Evolutionary conservation across 2,888 invertebrate species (phyloP).

Genomic region (Lampropteryx suffumata): DNA sequence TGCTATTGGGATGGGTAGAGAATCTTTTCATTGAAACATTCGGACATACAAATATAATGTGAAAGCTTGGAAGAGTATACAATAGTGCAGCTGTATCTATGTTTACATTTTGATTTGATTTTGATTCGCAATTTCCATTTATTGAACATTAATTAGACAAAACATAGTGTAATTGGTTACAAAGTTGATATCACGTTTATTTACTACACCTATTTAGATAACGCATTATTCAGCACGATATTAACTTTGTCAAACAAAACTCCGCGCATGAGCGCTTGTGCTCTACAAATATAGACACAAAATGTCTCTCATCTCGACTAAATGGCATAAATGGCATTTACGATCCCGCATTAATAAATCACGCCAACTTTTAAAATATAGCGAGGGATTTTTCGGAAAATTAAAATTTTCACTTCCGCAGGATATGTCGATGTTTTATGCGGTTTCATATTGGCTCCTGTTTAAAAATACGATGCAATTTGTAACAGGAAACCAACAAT

Average conservation of each 20-base stretch:
- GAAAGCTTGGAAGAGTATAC: no score
- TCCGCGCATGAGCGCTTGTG: slow-evolving; percentile 3
- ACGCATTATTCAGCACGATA: no score
- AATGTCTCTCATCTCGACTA: slow-evolving; percentile 58
- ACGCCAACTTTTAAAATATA: slow-evolving; percentile 69
- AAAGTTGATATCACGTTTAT: no score
- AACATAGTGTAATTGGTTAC: no score
- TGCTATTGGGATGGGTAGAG: slow-evolving; percentile 4
- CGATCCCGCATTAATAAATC: slow-evolving; percentile 70
- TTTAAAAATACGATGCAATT: slow-evolving; percentile 59
- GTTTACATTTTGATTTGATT: no score
- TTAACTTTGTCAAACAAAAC: slow-evolving; percentile 18
- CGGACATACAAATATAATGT: no score
- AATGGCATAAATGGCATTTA: slow-evolving; percentile 65
- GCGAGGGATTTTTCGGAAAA: slow-evolving; percentile 61
- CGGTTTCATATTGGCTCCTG: slow-evolving; percentile 58
- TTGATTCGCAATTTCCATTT: no score
- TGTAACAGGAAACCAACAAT: slow-evolving; percentile 43
- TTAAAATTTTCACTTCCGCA: slow-evolving; percentile 65
- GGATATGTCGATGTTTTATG: slow-evolving; percentile 68
- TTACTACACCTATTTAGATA: no score
- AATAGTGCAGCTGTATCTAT: no score
- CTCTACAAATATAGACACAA: slow-evolving; percentile 44
- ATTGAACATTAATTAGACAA: no score
- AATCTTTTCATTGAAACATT: slow-evolving; percentile 17